Evolutionary conservation across 2,113 vertebrate genomes (phyloP).

Genomic region (Aptenodytes forsteri): DNA sequence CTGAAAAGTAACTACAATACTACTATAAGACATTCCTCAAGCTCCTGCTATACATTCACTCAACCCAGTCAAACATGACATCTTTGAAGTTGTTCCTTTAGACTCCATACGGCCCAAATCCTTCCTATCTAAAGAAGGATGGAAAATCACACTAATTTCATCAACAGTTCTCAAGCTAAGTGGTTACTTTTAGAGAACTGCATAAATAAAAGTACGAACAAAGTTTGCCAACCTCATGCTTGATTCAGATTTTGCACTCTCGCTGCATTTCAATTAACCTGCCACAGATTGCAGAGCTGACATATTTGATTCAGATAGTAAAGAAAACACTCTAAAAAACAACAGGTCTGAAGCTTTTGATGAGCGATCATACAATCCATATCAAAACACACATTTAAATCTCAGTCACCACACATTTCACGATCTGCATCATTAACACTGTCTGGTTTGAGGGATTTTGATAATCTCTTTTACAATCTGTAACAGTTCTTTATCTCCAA

Average conservation of each 20-base stretch:
- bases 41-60: not conserved
- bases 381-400: slow-evolving; percentile 28
- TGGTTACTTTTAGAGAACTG: not conserved
- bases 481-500: slow-evolving; percentile 2
- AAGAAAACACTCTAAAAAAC: slow-evolving; percentile 29
- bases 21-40: not conserved
- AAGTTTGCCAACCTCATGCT: slow-evolving; percentile 30
- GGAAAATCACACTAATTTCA: not conserved
- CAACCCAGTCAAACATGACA: not conserved
- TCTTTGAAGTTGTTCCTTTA: not conserved
- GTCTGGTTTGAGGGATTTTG: slow-evolving; percentile 30
- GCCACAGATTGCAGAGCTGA: slow-evolving; percentile 32
- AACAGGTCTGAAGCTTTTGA: slow-evolving; percentile 31
- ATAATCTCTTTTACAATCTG: slow-evolving; percentile 16
- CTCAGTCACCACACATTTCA: slow-evolving; percentile 33
- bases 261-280: slow-evolving; percentile 45
- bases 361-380: not conserved
- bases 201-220: not conserved
- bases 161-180: not conserved
- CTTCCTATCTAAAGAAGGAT: not conserved
- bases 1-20: not conserved
- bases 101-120: not conserved
- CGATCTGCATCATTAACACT: slow-evolving; percentile 16
- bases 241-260: slow-evolving; percentile 25
- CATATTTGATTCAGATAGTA: slow-evolving; percentile 18